phyloP scores from a whole-genome alignment of 2,888 invertebrate genomes.

The Keiferia lycopersicella region DNA sequence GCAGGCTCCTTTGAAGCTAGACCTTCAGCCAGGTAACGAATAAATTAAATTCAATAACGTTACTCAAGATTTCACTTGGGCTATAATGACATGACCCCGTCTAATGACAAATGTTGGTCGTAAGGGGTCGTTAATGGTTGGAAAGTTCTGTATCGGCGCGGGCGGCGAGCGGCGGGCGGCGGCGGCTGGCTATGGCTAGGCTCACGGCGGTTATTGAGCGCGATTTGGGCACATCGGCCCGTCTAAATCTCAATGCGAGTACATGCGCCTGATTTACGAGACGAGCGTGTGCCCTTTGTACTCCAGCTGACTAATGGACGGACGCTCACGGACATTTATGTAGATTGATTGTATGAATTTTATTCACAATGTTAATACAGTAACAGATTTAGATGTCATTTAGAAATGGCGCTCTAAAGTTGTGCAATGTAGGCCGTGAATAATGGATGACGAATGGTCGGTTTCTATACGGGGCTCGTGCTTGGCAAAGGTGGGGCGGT shows the following conservation, averaged over 20 bases:
- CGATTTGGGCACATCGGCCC: slow-evolving; percentile 71
- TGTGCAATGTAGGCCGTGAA: slow-evolving; percentile 81
- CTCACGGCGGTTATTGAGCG: slow-evolving; percentile 68
- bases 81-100: slow-evolving; percentile 50
- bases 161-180: slow-evolving; percentile 39
- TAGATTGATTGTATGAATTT: slow-evolving; percentile 82
- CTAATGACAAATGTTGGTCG: slow-evolving; percentile 65
- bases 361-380: slow-evolving; percentile 82
- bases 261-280: slow-evolving; percentile 79
- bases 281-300: slow-evolving; percentile 80
- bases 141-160: slow-evolving; percentile 58
- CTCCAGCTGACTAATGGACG: slow-evolving; percentile 79
- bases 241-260: slow-evolving; percentile 64
- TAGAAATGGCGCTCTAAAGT: slow-evolving; percentile 81
- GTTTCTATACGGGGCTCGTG: slow-evolving; percentile 70
- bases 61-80: slow-evolving; percentile 48
- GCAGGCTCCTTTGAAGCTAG: slow-evolving; percentile 24
- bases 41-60: slow-evolving; percentile 37
- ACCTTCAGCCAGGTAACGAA: slow-evolving; percentile 28
- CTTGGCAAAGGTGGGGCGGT: slow-evolving; percentile 63
- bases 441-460: slow-evolving; percentile 79
- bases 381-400: slow-evolving; percentile 82
- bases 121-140: slow-evolving; percentile 74
- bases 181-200: slow-evolving; percentile 18
- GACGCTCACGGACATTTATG: slow-evolving; percentile 81